Conservation (phyloP, 2,113 vertebrate species). For the Cairina moschata region DNA sequence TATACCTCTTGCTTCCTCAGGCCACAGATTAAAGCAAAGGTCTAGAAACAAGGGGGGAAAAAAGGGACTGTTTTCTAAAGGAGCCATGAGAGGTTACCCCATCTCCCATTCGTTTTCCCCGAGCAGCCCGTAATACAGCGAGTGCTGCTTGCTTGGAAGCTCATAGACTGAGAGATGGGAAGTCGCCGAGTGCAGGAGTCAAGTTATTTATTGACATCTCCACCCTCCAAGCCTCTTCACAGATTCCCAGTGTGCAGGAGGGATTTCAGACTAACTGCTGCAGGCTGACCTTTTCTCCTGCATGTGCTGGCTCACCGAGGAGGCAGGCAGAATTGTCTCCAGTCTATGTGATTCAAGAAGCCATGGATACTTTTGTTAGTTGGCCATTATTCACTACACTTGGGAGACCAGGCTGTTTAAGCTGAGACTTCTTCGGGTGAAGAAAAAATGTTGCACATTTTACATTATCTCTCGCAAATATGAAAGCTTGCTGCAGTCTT, state of each 20-base stretch:
- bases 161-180: not conserved
- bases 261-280: not conserved
- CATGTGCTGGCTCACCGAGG: not conserved
- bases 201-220: constrained; percentile 24
- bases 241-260: not conserved
- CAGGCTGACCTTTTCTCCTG: constrained; percentile 2
- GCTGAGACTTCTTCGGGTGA: constrained; percentile 2
- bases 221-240: not conserved
- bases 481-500: constrained; percentile 43
- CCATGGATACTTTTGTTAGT: not conserved
- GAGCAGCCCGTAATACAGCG: not conserved
- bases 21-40: not conserved
- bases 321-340: not conserved
- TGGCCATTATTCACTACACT: not conserved
- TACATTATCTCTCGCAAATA: constrained; percentile 58
- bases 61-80: not conserved
- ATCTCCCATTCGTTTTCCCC: not conserved
- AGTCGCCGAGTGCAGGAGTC: not conserved
- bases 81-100: not conserved
- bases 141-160: not conserved
- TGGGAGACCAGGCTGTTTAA: constrained; percentile 8
- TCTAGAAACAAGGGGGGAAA: not conserved
- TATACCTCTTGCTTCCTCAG: constrained; percentile 26
- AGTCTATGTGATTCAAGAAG: not conserved
- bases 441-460: constrained; percentile 51